A percentile compares a stretch with the other conserved stretches of the same genome.
Conservation (phyloP, 2,113 vertebrate genomes). For the Phrynosoma blainvillii region DNA sequence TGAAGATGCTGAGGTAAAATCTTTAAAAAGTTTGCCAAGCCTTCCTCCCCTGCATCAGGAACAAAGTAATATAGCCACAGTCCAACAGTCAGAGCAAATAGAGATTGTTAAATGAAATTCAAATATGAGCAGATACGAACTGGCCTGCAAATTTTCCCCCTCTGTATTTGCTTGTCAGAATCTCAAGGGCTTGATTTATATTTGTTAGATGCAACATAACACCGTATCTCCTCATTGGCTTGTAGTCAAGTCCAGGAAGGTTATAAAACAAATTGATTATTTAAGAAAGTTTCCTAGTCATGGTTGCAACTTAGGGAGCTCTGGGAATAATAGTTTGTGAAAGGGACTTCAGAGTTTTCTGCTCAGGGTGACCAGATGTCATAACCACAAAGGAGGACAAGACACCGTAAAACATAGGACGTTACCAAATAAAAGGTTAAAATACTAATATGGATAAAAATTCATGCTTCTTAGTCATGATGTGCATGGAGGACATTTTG, state of each 20-base stretch:
- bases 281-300: too few relatives aligned
- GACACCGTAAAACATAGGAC: too few relatives aligned
- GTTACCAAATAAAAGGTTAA: too few relatives aligned
- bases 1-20: conserved; percentile 1
- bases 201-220: not conserved
- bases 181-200: not conserved
- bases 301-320: too few relatives aligned
- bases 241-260: not conserved
- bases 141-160: not conserved
- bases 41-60: conserved; percentile 1
- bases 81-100: conserved; percentile 38
- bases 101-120: conserved; percentile 27
- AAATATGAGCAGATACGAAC: conserved; percentile 48
- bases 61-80: conserved; percentile 29
- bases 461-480: too few relatives aligned
- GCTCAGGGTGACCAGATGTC: too few relatives aligned
- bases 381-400: too few relatives aligned
- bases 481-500: too few relatives aligned
- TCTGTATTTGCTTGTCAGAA: not conserved
- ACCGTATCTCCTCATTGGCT: not conserved
- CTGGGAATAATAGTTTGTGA: too few relatives aligned
- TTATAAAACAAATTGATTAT: not conserved
- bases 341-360: too few relatives aligned
- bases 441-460: too few relatives aligned
- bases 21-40: not conserved